Evolutionary conservation across 2,797 vertebrate genomes (phyloP).

Genomic region (Brachyalestes nurse): DNA sequence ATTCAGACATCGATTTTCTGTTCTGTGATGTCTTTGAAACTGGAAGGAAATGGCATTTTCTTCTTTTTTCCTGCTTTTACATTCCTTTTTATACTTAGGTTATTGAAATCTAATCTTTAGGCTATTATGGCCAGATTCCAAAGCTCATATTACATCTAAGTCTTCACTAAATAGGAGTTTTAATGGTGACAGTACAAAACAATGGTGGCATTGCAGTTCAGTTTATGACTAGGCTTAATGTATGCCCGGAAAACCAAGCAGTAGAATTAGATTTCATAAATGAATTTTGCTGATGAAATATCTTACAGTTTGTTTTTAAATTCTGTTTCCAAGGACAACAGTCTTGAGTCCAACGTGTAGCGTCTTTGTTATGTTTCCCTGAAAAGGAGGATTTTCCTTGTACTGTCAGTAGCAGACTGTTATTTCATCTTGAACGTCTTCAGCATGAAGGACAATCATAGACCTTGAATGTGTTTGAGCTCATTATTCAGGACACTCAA

Average conservation of each 20-base stretch:
- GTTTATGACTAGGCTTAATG: background rate
- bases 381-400: background rate
- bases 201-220: background rate
- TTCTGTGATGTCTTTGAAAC: background rate
- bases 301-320: background rate
- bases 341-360: constrained; percentile 3
- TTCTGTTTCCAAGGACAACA: constrained; percentile 36
- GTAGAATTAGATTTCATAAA: too few relatives aligned
- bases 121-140: background rate
- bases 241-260: background rate
- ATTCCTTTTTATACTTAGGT: background rate
- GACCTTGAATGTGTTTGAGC: background rate
- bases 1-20: background rate
- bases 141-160: too few relatives aligned
- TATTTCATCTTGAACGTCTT: background rate
- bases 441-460: background rate
- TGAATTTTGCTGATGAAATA: background rate
- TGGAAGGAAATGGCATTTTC: background rate
- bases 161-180: background rate
- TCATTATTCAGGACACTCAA: background rate
- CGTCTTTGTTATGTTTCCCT: background rate
- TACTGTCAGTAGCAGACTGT: background rate
- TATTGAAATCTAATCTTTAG: background rate
- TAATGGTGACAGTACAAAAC: background rate
- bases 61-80: background rate